Evolutionary conservation across 2,888 invertebrate species (phyloP), one percentile per base, ranked within the genome.

Genomic region (Exocentrus adspersus): DNA sequence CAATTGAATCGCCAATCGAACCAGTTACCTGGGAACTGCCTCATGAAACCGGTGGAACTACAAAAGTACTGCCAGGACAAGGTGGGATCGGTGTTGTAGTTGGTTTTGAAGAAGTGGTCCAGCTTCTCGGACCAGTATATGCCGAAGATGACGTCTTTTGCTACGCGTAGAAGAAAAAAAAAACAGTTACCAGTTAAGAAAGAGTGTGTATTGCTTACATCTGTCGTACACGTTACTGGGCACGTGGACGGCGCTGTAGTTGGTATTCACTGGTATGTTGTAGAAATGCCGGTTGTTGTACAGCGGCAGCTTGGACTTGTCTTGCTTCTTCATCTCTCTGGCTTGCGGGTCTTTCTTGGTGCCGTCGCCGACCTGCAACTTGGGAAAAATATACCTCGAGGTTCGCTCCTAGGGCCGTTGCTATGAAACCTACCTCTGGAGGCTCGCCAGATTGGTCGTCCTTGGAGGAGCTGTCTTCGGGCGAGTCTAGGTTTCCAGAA

Each of bases 31-130:
- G 99, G 99, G 85, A 92, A 99, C 81, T 97, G 95, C 75, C 98
- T 87, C 90, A 99, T 95, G 82, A 98, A 98, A 41, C 99, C 99
- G 14, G 94, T 92, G 30, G 97, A 92, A 81, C 97, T 97, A 69
- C 98, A 98, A 83, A 98, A 99, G 82, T 96, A 98, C 85, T 99
- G 99, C 96, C 98, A 99, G 2, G 94, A 94, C 42, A 97, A 85
- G 2, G 94, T 92, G 12, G 94, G 93, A 82, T 96, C 94, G 63
- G 88, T 88, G 79, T 91, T 89, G 79, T 92, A 92, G 83, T 97
- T 97, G 78, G 91, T 89, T 71, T 89, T 89, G 83, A 98, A 98
- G 72, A 91, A 93, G 58, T 90, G 88, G 81, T 98, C 96, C 74
- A 99, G 86, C 73, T 92, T 92, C 79, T 95, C 92, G 2, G 98